phyloP scores from a whole-genome alignment of 2,797 vertebrate genomes.

The Esox masquinongy region DNA sequence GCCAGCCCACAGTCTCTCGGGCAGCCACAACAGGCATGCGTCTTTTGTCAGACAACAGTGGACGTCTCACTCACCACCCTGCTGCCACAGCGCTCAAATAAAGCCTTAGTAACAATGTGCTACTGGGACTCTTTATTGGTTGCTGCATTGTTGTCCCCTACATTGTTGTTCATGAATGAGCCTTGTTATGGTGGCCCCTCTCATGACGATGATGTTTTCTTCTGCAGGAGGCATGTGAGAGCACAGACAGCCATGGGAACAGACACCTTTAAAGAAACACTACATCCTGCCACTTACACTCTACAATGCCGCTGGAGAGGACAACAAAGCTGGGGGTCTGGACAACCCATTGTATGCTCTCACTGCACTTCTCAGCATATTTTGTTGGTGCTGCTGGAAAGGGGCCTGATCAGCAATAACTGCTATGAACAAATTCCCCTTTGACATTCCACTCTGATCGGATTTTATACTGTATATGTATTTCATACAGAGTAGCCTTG shows the following conservation, averaged over 20 bases:
- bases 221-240: conserved; percentile 38
- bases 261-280: conserved; percentile 59
- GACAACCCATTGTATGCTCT: conserved; percentile 70
- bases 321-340: conserved; percentile 74
- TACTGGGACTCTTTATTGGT: conserved; percentile 68
- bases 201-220: conserved; percentile 27
- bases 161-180: conserved; percentile 60
- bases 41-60: conserved; percentile 72
- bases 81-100: conserved; percentile 62
- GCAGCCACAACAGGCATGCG: conserved; percentile 45
- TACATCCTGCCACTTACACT: conserved; percentile 51
- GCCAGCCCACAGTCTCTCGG: conserved; percentile 67
- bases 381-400: conserved; percentile 65
- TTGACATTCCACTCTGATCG: neutral
- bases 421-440: conserved; percentile 44
- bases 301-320: conserved; percentile 71
- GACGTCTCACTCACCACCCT: conserved; percentile 59
- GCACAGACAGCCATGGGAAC: conserved; percentile 46
- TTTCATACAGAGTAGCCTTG: no score
- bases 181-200: conserved; percentile 62
- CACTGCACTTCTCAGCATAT: conserved; percentile 66
- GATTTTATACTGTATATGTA: neutral
- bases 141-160: conserved; percentile 58
- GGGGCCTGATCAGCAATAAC: conserved; percentile 53
- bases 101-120: conserved; percentile 65